phyloP scores from a whole-genome alignment of 2,797 vertebrate species.

The Poeciliopsis presidionis region DNA sequence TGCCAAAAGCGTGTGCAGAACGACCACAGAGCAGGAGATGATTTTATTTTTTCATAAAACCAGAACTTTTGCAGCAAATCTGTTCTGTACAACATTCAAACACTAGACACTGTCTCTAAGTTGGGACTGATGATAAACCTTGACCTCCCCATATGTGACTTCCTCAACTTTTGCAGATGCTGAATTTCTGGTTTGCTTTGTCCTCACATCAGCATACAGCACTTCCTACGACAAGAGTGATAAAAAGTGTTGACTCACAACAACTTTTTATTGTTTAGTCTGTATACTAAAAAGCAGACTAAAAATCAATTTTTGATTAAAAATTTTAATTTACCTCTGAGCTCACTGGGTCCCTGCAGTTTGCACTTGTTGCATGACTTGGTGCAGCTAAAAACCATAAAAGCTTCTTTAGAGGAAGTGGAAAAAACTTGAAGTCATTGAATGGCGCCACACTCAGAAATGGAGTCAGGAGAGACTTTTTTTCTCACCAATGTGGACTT shows the following conservation, averaged over 20 bases:
- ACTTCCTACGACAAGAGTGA: constrained; percentile 37
- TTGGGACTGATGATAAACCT: not conserved
- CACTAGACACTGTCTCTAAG: not conserved
- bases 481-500: constrained; percentile 45
- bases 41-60: not conserved
- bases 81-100: not conserved
- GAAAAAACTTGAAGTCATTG: not conserved
- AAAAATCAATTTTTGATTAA: not conserved
- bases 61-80: not conserved
- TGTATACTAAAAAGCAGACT: fast-evolving
- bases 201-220: constrained; percentile 56
- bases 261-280: not conserved
- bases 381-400: constrained; percentile 42
- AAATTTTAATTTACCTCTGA: not conserved
- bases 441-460: not conserved
- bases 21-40: not conserved
- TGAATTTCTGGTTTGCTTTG: not conserved
- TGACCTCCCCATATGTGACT: constrained; percentile 47
- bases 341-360: constrained; percentile 41
- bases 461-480: not conserved
- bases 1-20: not conserved
- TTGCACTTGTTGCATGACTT: constrained; percentile 1
- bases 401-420: constrained; percentile 1
- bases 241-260: not conserved
- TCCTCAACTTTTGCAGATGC: not conserved